Evolutionary conservation across 1,140 invertebrate species (phyloP).

Genomic region (Calliopsis andreniformis): DNA sequence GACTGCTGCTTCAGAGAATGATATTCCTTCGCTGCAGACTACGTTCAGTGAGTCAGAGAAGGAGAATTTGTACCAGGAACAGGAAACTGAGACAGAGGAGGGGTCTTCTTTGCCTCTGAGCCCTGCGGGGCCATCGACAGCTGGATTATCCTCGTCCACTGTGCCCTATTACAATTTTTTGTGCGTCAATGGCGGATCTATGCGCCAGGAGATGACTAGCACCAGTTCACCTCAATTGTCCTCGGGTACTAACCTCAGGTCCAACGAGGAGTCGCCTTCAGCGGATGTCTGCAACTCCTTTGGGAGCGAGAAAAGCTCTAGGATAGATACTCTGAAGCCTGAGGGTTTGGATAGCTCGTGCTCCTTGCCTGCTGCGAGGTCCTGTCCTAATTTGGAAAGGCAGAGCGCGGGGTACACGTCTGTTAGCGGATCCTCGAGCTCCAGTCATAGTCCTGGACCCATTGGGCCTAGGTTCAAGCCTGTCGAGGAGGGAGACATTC

Average conservation of each 20-base stretch:
- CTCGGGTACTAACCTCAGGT: slow-evolving; percentile 59
- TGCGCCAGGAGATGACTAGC: slow-evolving; percentile 77
- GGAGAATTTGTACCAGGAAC: slow-evolving; percentile 63
- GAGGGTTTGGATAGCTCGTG: slow-evolving; percentile 75
- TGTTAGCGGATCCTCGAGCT: slow-evolving; percentile 74
- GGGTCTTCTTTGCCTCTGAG: slow-evolving; percentile 75
- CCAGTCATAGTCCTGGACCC: slow-evolving; percentile 80
- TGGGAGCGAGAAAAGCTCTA: slow-evolving; percentile 66
- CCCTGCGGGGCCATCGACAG: slow-evolving; percentile 71
- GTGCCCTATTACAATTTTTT: slow-evolving; percentile 77
- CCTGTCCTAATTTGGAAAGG: slow-evolving; percentile 77
- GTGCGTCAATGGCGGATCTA: slow-evolving; percentile 74
- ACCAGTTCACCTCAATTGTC: slow-evolving; percentile 77
- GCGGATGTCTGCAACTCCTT: slow-evolving; percentile 78
- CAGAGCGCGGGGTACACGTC: slow-evolving; percentile 75
- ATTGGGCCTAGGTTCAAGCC: slow-evolving; percentile 88
- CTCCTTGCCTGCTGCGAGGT: slow-evolving; percentile 81
- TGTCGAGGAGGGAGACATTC: slow-evolving; percentile 88
- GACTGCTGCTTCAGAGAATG: slow-evolving; percentile 31
- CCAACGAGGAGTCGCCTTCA: slow-evolving; percentile 73
- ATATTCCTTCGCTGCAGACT: slow-evolving; percentile 67
- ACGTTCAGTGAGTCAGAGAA: slow-evolving; percentile 73
- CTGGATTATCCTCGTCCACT: slow-evolving; percentile 49
- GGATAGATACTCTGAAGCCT: slow-evolving; percentile 77
- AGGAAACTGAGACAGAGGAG: slow-evolving; percentile 76